A percentile compares a stretch with the other conserved stretches of the same genome.
phyloP scores from a whole-genome alignment of 2,888 invertebrate species.

The Mycogona germanica region DNA sequence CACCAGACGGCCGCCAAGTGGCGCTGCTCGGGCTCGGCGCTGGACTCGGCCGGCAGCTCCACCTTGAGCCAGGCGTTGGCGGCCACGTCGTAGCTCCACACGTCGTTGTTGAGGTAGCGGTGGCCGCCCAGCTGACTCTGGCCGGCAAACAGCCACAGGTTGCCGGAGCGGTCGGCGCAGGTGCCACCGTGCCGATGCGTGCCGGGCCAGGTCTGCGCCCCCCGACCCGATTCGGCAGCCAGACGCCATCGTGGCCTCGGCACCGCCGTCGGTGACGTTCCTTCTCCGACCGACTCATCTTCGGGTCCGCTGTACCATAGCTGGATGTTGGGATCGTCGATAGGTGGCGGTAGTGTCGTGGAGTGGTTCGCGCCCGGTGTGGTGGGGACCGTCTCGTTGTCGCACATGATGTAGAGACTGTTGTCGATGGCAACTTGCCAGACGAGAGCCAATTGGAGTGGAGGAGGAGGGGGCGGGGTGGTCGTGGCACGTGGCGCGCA shows the following conservation, averaged over 20 bases:
- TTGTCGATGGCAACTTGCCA: background rate
- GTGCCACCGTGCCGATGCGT: conserved; percentile 1
- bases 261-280: too few relatives aligned
- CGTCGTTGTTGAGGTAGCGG: conserved; percentile 13
- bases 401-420: background rate
- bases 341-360: background rate
- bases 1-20: conserved; percentile 3
- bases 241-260: conserved; percentile 3
- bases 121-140: conserved; percentile 2
- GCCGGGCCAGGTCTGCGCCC: conserved; percentile 6
- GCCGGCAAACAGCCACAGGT: conserved; percentile 13
- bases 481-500: background rate
- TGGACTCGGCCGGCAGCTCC: background rate
- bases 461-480: background rate
- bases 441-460: background rate
- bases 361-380: background rate
- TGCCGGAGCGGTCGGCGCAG: conserved; percentile 2
- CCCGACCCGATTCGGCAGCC: background rate
- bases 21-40: conserved; percentile 2
- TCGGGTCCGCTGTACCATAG: background rate
- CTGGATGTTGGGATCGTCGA: conserved; percentile 6
- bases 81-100: background rate
- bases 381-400: background rate
- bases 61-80: conserved; percentile 2
- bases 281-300: background rate